Percentiles rank a stretch among this genome's conserved stretches.
These are phyloP conservation scores for Enteromius treurensis DNA, from an alignment of 2,797 vertebrate genomes.

Conservation along the genomic window DNA sequence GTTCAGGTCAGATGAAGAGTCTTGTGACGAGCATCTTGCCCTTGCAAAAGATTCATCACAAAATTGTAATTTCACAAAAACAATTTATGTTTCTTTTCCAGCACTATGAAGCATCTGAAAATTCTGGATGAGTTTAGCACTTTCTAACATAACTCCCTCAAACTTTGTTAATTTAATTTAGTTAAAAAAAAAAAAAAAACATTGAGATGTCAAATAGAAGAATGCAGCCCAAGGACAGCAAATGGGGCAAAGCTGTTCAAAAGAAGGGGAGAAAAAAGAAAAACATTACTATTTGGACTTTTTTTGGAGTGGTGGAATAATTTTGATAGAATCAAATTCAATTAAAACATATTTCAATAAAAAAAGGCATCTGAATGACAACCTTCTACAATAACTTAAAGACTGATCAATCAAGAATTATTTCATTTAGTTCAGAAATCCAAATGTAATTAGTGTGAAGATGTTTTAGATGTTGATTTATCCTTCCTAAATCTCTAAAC, in stretches of 20 bases:
- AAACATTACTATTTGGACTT: slow-evolving; percentile 37
- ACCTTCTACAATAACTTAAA: slow-evolving; percentile 5
- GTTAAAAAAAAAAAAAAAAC: slow-evolving; percentile 43
- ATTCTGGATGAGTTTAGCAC: slow-evolving; percentile 29
- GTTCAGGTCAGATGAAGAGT: slow-evolving; percentile 38
- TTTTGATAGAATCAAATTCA: slow-evolving; percentile 26
- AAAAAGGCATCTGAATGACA: slow-evolving; percentile 29
- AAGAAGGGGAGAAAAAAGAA: slow-evolving; percentile 28
- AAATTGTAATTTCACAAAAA: too few species aligned
- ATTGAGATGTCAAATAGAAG: slow-evolving; percentile 39
- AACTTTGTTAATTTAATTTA: slow-evolving; percentile 52
- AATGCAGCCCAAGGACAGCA: slow-evolving; percentile 50
- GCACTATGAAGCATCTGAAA: slow-evolving; percentile 47
- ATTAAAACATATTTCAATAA: slow-evolving; percentile 46
- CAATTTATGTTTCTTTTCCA: slow-evolving; percentile 34
- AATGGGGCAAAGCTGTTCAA: slow-evolving; percentile 18
- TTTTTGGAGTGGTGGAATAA: slow-evolving; percentile 31
- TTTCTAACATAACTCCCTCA: slow-evolving; percentile 33
- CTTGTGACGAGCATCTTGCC: slow-evolving; percentile 38
- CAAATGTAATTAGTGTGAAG: background rate
- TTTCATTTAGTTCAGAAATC: slow-evolving; percentile 3
- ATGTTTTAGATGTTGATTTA: background rate
- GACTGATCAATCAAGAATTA: slow-evolving; percentile 17
- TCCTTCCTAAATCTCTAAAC: background rate
- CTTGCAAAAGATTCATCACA: slow-evolving; percentile 34